A percentile compares a stretch with the other conserved stretches of the same genome.
Conservation (phyloP, 1,140 invertebrate genomes). For the Luehdorfia chinensis region DNA sequence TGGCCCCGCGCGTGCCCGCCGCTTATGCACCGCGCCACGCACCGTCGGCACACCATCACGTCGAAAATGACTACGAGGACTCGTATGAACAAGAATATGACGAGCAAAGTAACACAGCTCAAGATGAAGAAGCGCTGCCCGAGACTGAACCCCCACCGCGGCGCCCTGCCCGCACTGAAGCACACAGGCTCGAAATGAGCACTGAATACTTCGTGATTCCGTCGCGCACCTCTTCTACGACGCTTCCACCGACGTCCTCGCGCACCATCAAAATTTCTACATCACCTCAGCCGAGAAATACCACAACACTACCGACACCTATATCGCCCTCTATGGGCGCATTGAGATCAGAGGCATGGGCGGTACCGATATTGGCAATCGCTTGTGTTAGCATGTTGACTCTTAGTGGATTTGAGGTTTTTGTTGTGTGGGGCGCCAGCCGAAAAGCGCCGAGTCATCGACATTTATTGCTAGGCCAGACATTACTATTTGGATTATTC, state of each 20-base stretch:
- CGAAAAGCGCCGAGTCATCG: slow-evolving; percentile 89
- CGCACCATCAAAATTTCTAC: slow-evolving; percentile 20
- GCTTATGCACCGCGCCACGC: slow-evolving; percentile 55
- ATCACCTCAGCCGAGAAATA: slow-evolving; percentile 38
- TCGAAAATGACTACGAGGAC: slow-evolving; percentile 49
- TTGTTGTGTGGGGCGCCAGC: slow-evolving; percentile 92
- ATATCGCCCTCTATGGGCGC: slow-evolving; percentile 47
- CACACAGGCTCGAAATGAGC: slow-evolving; percentile 83
- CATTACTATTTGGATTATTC: slow-evolving; percentile 92
- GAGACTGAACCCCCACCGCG: slow-evolving; percentile 50
- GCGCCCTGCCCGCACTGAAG: slow-evolving; percentile 71
- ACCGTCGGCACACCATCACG: slow-evolving; percentile 36
- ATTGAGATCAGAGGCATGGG: slow-evolving; percentile 88
- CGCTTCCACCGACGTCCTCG: slow-evolving; percentile 27
- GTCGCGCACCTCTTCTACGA: slow-evolving; percentile 48
- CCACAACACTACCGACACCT: slow-evolving; percentile 36
- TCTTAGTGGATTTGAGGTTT: slow-evolving; percentile 91
- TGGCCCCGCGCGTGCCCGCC: slow-evolving; percentile 64
- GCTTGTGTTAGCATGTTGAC: slow-evolving; percentile 87
- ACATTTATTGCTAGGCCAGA: slow-evolving; percentile 94
- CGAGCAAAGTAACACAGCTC: slow-evolving; percentile 32
- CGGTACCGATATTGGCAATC: slow-evolving; percentile 88
- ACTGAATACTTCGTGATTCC: slow-evolving; percentile 88
- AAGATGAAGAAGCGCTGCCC: slow-evolving; percentile 31
- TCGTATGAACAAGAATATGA: slow-evolving; percentile 50